Evolutionary conservation across 2,888 invertebrate genomes (phyloP).

Genomic region (Entomobrya proxima): DNA sequence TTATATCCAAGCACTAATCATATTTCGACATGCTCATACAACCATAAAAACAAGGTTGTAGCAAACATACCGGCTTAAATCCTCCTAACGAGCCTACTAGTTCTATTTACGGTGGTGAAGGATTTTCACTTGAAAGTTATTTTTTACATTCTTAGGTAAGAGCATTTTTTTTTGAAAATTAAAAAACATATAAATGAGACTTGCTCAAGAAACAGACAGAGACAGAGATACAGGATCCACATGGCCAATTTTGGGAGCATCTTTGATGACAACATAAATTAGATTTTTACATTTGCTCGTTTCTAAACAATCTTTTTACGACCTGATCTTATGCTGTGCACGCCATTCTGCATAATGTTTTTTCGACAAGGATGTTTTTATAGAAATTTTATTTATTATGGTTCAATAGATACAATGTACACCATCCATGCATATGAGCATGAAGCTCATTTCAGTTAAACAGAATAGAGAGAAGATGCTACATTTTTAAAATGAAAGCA

Average conservation of each 20-base stretch:
- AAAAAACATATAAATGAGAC: not conserved
- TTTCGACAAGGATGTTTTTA: conserved; percentile 18
- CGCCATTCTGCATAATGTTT: not conserved
- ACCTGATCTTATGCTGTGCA: not conserved
- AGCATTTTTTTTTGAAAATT: not conserved
- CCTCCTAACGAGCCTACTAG: too few relatives aligned
- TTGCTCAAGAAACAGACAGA: not conserved
- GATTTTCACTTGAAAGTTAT: conserved; percentile 16
- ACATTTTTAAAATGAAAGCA: not conserved
- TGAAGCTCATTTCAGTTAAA: not conserved
- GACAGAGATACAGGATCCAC: conserved; percentile 12
- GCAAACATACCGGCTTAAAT: not conserved
- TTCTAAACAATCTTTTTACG: conserved; percentile 60
- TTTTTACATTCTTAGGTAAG: too few relatives aligned
- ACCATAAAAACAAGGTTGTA: not conserved
- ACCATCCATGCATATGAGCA: not conserved
- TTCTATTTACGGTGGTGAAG: conserved; percentile 12
- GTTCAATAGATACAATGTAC: conserved; percentile 11
- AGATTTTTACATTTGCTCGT: conserved; percentile 61
- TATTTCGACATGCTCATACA: not conserved
- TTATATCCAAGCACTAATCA: not conserved
- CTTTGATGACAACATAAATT: conserved; percentile 66
- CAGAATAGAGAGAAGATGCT: not conserved
- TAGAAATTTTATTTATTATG: conserved; percentile 41
- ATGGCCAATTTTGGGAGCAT: conserved; percentile 64